These are phyloP conservation scores for Brachionus angularis DNA, from an alignment of 1,140 invertebrate genomes.

Conservation along the genomic window DNA sequence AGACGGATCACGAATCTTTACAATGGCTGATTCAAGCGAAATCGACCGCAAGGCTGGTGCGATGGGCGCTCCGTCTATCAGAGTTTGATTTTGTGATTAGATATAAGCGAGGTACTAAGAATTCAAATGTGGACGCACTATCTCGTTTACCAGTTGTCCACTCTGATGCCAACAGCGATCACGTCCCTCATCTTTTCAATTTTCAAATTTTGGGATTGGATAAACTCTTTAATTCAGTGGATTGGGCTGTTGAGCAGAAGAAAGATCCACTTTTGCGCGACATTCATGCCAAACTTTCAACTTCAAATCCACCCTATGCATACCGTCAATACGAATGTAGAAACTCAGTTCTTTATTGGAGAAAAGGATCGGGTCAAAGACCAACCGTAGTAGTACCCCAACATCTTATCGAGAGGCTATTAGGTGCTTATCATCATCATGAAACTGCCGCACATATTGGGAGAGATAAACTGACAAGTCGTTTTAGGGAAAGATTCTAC, in stretches of 20 bases:
- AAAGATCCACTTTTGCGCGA: background rate
- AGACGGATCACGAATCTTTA: slow-evolving; percentile 47
- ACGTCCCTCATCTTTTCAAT: too few relatives aligned
- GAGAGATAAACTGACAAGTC: background rate
- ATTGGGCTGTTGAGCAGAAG: background rate
- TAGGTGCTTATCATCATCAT: background rate
- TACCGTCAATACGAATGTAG: too few relatives aligned
- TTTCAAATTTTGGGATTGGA: too few relatives aligned
- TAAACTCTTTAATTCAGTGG: too few relatives aligned
- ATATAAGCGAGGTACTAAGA: slow-evolving; percentile 52
- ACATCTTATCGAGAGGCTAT: background rate
- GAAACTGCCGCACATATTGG: background rate
- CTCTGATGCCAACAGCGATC: background rate
- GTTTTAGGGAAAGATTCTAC: background rate
- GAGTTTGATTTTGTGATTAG: slow-evolving; percentile 58
- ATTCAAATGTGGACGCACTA: slow-evolving; percentile 52
- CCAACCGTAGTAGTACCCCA: too few relatives aligned
- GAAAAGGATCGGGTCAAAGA: too few relatives aligned
- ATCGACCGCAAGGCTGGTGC: slow-evolving; percentile 45
- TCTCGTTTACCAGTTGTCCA: slow-evolving; percentile 44
- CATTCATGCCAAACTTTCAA: too few relatives aligned
- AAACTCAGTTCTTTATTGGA: too few relatives aligned
- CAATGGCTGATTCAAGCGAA: background rate
- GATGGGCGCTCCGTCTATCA: slow-evolving; percentile 60
- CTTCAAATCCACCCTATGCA: too few relatives aligned